Evolutionary conservation across 1,140 invertebrate species (phyloP), one percentile per base, ranked within the genome.

Genomic region (Teleogryllus occipitalis): DNA sequence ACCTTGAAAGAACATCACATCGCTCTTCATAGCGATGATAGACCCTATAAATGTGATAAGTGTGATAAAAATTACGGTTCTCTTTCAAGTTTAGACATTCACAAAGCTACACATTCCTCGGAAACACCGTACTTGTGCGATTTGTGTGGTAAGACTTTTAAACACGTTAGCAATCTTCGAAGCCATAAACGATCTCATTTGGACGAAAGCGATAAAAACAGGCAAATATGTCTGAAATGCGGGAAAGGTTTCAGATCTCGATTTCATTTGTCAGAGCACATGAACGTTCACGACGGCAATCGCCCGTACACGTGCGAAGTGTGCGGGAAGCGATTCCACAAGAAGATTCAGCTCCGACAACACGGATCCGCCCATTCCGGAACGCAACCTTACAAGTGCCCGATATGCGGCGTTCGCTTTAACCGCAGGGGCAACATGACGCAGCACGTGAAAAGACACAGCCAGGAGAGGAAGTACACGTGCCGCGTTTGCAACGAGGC

Each of bases 371-470:
- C 88, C 47, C 90, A 92, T 84, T 88, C 88, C 14, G 88, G 86
- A 47, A 88, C 89, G 76, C 87, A 86, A 73, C 86, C 88, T 7
- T 86, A 88, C 79, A 84, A 87, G 75, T 90, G 89, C 83, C 85
- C 87, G 46, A 85, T 89, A 74, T 92, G 90, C 76, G 87, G 87
- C 15, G 87, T 88, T 78, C 84, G 86, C 2, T 91, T 89, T 81
- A 86, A 85, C 84, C 85, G 86, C 21, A 82, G 83, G 78, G 85
- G 85, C 8, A 87, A 87, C 75, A 86, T 87, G 85, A 85, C 83
- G 77, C 81, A 83, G 5, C 86, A 87, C 54, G 75, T 85, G 12
- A 85, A 85, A 81, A 84, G 83, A 12, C 86, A 87, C 46, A 47
- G 27, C 75, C 48, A 47, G 46, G 75, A 65, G 49, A 47, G 76